Evolutionary conservation across 2,113 vertebrate species (phyloP).

Genomic region (Osmerus mordax): DNA sequence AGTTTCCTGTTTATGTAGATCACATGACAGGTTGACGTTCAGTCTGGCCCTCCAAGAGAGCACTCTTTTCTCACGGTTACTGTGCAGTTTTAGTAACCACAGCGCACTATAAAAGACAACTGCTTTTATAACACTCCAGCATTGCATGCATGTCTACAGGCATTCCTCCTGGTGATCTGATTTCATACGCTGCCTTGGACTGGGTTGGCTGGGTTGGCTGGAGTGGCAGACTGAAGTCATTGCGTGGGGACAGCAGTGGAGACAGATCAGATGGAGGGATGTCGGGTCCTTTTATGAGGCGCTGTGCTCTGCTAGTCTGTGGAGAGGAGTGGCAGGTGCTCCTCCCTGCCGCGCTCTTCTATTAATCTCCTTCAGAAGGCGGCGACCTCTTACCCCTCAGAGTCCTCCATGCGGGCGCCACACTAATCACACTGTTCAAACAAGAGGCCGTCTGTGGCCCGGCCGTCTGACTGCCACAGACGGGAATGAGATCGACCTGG

Average conservation of each 20-base stretch:
- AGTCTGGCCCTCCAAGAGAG: not conserved
- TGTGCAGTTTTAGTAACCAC: not conserved
- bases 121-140: not conserved
- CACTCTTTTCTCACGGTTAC: too few relatives aligned
- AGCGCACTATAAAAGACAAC: not conserved
- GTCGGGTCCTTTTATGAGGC: constrained; percentile 1
- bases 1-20: constrained; percentile 39
- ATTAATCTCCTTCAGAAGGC: constrained; percentile 49
- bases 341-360: constrained; percentile 18
- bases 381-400: constrained; percentile 28
- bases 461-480: constrained; percentile 12
- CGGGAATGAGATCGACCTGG: constrained; percentile 30
- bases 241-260: constrained; percentile 14
- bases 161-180: constrained; percentile 6
- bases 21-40: constrained; percentile 16
- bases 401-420: constrained; percentile 37
- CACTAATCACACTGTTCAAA: constrained; percentile 53
- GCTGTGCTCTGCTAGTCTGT: constrained; percentile 6
- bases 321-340: constrained; percentile 39
- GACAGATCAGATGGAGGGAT: constrained; percentile 8
- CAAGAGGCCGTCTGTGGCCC: constrained; percentile 27
- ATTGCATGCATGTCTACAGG: constrained; percentile 1
- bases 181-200: not conserved
- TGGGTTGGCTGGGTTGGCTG: not conserved
- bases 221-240: not conserved